Conservation (phyloP, 2,113 vertebrate genomes). For the Acrocephalus arundinaceus region DNA sequence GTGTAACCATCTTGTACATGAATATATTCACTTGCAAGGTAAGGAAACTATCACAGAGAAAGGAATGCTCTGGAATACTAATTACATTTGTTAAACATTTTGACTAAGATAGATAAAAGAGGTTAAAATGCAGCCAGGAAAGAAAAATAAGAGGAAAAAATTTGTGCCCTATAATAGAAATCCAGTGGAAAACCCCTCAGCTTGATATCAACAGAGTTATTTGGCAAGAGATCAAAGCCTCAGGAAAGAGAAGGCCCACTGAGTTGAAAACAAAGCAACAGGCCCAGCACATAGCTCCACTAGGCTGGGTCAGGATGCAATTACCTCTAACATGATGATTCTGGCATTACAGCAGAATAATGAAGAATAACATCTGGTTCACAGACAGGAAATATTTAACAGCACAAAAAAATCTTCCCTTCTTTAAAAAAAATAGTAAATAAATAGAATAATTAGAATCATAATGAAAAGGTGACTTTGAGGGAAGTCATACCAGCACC, state of each 20-base stretch:
- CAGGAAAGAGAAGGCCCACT: background rate
- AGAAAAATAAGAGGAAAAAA: background rate
- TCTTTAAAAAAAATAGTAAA: background rate
- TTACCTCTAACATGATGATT: background rate
- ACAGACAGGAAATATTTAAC: background rate
- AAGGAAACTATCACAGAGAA: background rate
- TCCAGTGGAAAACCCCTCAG: background rate
- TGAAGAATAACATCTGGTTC: background rate
- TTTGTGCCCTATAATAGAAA: background rate
- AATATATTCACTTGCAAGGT: background rate
- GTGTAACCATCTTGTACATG: accelerated
- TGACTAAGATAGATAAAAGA: background rate
- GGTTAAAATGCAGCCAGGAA: background rate
- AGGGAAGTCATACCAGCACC: background rate
- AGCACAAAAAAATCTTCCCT: background rate
- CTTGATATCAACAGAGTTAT: background rate
- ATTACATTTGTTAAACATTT: background rate
- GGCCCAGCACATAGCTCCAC: background rate
- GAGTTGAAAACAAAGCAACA: background rate
- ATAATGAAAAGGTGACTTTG: background rate
- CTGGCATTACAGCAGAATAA: background rate
- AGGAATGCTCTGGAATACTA: background rate
- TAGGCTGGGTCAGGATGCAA: background rate
- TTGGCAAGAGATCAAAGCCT: background rate
- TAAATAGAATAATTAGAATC: background rate